Evolutionary conservation across 2,888 invertebrate genomes (phyloP), one percentile per base, ranked within the genome.

Genomic region (Nebria salina): DNA sequence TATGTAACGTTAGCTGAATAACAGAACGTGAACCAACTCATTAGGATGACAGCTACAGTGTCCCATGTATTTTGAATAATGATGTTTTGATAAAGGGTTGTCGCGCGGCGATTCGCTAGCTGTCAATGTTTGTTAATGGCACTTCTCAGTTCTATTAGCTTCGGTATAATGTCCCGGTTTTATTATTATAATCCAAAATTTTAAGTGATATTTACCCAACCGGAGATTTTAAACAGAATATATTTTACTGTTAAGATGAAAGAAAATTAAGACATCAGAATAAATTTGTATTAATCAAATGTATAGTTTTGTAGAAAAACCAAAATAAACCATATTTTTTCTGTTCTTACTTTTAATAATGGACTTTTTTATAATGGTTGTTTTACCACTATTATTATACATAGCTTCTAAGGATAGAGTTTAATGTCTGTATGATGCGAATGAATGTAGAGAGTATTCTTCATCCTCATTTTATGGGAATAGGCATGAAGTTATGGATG

Each of bases 21-120:
- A 88, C 88, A 88, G 86, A 86, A 87, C 87, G 87, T 88, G 88
- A 88, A 89, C 89, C 88, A 88, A 87, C 86, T 89, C 88, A 88
- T 88, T 88, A 88, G 64, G 87, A 85, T 84, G 86, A 86, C 87
- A 87, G 86, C 86, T 86, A 85, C 83, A 82, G 83, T 84, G 84
- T 84, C 84, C 82, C 85, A 85, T 85, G 85, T 85, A 84, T 84
- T 83, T 84, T 86, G 87, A 85, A 87, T 87, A 87, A 87, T 87
- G 83, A 83, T 88, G 87, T 88, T 88, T 88, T 86, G 86, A 87
- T 86, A 88, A 88, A 88, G 87, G 87, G 88, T 84, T 84, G 84
- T 42, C 84, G 84, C 84, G 85, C 86, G 85, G 86, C 86, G 86
- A 86, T 86, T 86, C 86, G 87, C 86, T 80, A 83, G 73, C 76